A percentile compares a stretch with the other conserved stretches of the same genome.
These are phyloP conservation scores for Pteronura brasiliensis DNA, from an alignment of 2,113 vertebrate genomes.

Conservation along the genomic window DNA sequence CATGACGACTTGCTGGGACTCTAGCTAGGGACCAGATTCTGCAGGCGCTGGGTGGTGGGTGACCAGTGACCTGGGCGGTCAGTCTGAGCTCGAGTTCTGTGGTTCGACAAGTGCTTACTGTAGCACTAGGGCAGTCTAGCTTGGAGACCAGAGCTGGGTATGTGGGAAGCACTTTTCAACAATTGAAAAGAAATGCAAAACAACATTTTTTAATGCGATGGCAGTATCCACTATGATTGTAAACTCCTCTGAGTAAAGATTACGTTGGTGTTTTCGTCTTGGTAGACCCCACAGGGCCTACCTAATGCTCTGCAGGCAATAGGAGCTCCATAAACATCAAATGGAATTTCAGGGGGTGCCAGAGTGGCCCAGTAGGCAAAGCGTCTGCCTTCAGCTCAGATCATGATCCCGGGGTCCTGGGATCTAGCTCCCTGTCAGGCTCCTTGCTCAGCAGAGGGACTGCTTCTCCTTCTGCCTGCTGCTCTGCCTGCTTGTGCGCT, in stretches of 20 bases:
- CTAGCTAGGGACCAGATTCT: background rate
- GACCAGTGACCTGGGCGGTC: background rate
- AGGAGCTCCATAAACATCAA: background rate
- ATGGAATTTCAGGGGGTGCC: background rate
- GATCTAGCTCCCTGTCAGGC: background rate
- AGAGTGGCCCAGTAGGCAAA: background rate
- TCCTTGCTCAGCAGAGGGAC: background rate
- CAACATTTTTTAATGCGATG: background rate
- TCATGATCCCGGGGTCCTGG: background rate
- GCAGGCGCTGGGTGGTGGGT: background rate
- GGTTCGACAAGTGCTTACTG: background rate
- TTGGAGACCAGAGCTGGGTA: background rate
- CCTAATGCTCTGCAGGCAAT: background rate
- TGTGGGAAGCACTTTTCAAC: conserved; percentile 4
- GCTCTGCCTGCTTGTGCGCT: background rate
- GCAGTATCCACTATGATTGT: background rate
- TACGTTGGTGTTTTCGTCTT: background rate
- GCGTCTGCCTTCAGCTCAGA: background rate
- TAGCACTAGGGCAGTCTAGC: background rate
- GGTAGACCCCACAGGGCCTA: background rate
- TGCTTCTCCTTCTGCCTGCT: no score
- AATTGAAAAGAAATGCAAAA: conserved; percentile 28
- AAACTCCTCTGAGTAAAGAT: background rate
- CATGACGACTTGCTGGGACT: background rate
- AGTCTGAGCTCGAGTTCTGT: background rate